Evolutionary conservation across 2,797 vertebrate genomes (phyloP), one percentile per base, ranked within the genome.

Genomic region (Dallia pectoralis): DNA sequence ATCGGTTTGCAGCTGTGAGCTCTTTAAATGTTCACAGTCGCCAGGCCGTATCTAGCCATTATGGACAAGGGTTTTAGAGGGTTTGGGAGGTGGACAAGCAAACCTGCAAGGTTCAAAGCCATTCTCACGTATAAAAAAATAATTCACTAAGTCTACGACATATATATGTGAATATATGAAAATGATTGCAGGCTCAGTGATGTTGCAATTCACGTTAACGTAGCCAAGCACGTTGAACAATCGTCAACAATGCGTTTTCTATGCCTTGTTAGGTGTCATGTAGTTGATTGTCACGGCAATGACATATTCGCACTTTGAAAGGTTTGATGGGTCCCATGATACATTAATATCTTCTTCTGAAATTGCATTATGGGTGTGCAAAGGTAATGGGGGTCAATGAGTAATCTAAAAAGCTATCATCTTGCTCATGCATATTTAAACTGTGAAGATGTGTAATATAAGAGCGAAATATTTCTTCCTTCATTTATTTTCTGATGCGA

Each of bases 351-450:
- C 48, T 69, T 76, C 32, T 40, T 49, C 27, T 62, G 36, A 63
- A 79, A 73, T 74, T 64, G 79, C 71, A 80, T 74, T 74, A 53
- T 33, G 18, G 73, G 44, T 79, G 69, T 64, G 74, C 72, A 77
- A 82, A 76, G 74, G 70, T 74, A 81, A 79, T 79, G 82, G 78
- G 75, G 59, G 82, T 84, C 78, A 75, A 53, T 73, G 29, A 79
- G 74, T 75, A 75, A 82, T 82, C 73, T 77, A n/a, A 48, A 56
- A 70, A 72, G 73, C 76, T 70, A 64, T 78, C 75, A 81, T 83
- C 44, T 73, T 70, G 69, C 75, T 82, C 75, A 81, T 79, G 27
- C 78, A 82, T 83, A 80, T 80, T 81, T 75, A 70, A 79, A 72
- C 70, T 77, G 59, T 53, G 49, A 72, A 77, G 74, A 81, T 81